Base-by-base conservation (phyloP, 2,797 vertebrate species). In the Dermochelys coriacea region DNA sequence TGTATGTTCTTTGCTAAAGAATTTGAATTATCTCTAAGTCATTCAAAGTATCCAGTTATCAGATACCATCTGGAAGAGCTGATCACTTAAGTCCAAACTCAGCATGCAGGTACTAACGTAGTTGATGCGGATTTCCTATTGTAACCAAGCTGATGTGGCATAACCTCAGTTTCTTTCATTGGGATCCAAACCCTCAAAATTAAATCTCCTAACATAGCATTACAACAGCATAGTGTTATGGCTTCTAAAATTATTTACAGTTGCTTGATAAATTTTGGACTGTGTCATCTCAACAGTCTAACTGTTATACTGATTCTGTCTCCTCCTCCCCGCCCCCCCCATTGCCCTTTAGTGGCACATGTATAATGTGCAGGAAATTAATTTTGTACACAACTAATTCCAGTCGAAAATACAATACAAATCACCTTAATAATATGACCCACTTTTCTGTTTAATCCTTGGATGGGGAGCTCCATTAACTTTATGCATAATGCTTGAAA, bases 381-480 rank as follows among this genome's bases (percentile, higher is more conserved):
- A 59, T 78, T 80, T 1, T 90, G 4, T 3, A 83, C 6, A 8
- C 3, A 91, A 3, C 1, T 79, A 87, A 31, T 54, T 5, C 4
- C 12, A 1, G 4, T 82, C 80, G 27, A 37, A 93, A 88, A 6
- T n/a, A 79, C 25, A 54, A 68, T 31, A 88, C 5, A 80, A 82
- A 78, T 16, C 51, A 61, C 1, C 3, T 51, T 88, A 96, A 89
- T 83, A 85, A 19, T 81, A 23, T 31, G 86, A 87, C 27, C 23
- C 2, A 41, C 86, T 93, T 90, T 61, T 68, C 88, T 93, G 59
- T 88, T 85, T 95, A 91, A 91, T 41, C 80, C 64, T 85, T 50
- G 75, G 88, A 80, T 84, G 92, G 4, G 86, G 91, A 87, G 10
- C 8, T n/a, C 92, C 84, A 92, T 85, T 88, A 92, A 78, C 57